Percentiles rank a stretch among this genome's conserved stretches.
phyloP scores from a whole-genome alignment of 2,888 invertebrate genomes.

The Synergus umbraculus region DNA sequence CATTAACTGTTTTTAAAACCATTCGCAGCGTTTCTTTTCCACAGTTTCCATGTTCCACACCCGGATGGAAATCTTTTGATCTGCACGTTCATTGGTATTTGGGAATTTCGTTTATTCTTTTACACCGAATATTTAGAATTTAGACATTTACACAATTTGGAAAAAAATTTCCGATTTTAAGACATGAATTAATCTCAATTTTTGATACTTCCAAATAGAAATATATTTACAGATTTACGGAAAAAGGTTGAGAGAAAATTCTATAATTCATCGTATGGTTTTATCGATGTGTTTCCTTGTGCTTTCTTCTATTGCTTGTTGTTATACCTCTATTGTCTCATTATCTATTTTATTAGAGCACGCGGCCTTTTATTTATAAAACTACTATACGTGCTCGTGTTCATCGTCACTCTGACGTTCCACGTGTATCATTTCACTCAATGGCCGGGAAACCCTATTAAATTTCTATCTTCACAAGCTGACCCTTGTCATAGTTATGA shows the following conservation, averaged over 20 bases:
- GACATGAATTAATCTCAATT: not conserved
- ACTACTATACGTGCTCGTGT: not conserved
- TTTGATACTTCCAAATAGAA: not conserved
- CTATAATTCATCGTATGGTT: not conserved
- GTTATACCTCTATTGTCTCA: not conserved
- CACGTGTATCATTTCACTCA: not conserved
- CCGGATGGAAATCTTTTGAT: slow-evolving; percentile 42
- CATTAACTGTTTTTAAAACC: slow-evolving; percentile 46
- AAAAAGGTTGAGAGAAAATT: not conserved
- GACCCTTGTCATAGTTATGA: not conserved
- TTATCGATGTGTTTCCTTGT: not conserved
- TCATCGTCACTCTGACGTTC: not conserved
- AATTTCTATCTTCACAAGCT: not conserved
- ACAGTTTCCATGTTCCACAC: slow-evolving; percentile 22
- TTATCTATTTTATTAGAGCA: not conserved
- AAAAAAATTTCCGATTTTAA: not conserved
- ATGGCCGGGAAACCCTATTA: slow-evolving; percentile 8
- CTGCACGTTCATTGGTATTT: slow-evolving; percentile 3
- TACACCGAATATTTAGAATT: not conserved
- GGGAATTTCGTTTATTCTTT: not conserved
- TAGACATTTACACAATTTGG: not conserved
- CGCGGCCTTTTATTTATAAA: slow-evolving; percentile 3
- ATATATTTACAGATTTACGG: not conserved
- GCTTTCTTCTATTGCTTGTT: not conserved
- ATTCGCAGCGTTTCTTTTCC: slow-evolving; percentile 2